These are phyloP conservation scores for Drosophila fungiperda DNA, from an alignment of 2,888 invertebrate genomes.

Conservation along the genomic window DNA sequence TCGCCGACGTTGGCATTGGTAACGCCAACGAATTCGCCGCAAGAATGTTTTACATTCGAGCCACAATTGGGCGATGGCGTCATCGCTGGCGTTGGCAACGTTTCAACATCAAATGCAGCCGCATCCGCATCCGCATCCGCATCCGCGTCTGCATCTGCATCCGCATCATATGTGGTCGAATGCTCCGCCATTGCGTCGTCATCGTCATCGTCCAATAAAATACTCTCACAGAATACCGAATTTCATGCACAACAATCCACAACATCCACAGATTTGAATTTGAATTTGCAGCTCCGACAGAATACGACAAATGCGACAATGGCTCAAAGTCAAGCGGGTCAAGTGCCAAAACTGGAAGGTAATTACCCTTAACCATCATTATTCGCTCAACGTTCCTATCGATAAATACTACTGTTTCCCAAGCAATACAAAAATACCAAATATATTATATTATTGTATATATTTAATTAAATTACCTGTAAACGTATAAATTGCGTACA, in stretches of 20 bases:
- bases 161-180: slow-evolving; percentile 68
- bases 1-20: slow-evolving; percentile 75
- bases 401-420: neutral
- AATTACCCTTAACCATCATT: slow-evolving; percentile 57
- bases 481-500: slow-evolving; percentile 7
- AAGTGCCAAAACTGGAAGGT: slow-evolving; percentile 70
- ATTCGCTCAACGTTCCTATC: slow-evolving; percentile 3
- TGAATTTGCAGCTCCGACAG: slow-evolving; percentile 77
- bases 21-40: slow-evolving; percentile 79
- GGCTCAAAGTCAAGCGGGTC: slow-evolving; percentile 40
- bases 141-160: slow-evolving; percentile 23
- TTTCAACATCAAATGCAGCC: slow-evolving; percentile 39
- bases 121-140: slow-evolving; percentile 34
- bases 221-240: slow-evolving; percentile 61
- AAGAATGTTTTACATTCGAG: slow-evolving; percentile 65
- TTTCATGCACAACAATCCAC: slow-evolving; percentile 74
- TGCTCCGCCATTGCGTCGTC: slow-evolving; percentile 46
- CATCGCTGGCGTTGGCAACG: slow-evolving; percentile 71
- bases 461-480: neutral
- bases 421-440: slow-evolving; percentile 7
- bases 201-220: slow-evolving; percentile 59
- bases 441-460: slow-evolving; percentile 4
- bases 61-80: slow-evolving; percentile 52
- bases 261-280: slow-evolving; percentile 78
- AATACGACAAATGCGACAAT: slow-evolving; percentile 57